phyloP scores from a whole-genome alignment of 2,888 invertebrate species.

The Cheilosia grossa region DNA sequence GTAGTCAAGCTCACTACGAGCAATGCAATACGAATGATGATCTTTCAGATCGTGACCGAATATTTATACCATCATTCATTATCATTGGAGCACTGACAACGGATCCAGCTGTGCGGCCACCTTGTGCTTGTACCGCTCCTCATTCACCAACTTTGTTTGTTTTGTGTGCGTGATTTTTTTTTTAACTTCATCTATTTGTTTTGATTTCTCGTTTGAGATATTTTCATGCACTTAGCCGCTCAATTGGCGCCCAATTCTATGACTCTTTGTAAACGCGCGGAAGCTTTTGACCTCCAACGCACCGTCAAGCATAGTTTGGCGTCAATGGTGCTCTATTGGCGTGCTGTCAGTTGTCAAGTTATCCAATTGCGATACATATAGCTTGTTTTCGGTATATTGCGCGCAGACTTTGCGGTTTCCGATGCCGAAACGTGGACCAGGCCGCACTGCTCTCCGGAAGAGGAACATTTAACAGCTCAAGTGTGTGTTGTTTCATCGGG shows the following conservation, averaged over 20 bases:
- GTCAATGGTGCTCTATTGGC: slow-evolving; percentile 59
- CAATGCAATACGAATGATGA: slow-evolving; percentile 61
- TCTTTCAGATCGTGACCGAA: slow-evolving; percentile 36
- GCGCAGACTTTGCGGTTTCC: slow-evolving; percentile 18
- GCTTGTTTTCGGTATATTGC: not conserved
- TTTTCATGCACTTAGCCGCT: slow-evolving; percentile 60
- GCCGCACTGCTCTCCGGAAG: slow-evolving; percentile 62
- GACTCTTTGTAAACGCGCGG: slow-evolving; percentile 7
- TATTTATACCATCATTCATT: slow-evolving; percentile 66
- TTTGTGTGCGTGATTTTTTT: not conserved
- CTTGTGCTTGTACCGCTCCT: slow-evolving; percentile 46
- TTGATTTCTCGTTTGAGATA: slow-evolving; percentile 42
- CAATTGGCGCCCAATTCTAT: slow-evolving; percentile 63
- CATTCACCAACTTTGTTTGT: slow-evolving; percentile 18
- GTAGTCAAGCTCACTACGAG: slow-evolving; percentile 60
- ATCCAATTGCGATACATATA: slow-evolving; percentile 21
- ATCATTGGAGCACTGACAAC: slow-evolving; percentile 31
- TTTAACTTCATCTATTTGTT: slow-evolving; percentile 1
- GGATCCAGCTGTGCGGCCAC: slow-evolving; percentile 24
- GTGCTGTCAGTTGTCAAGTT: slow-evolving; percentile 32
- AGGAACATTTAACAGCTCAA: slow-evolving; percentile 60
- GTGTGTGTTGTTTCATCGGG: slow-evolving; percentile 25
- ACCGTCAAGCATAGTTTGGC: slow-evolving; percentile 28
- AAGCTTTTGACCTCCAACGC: slow-evolving; percentile 66
- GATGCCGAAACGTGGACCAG: not conserved